Percentiles rank a stretch among this genome's conserved stretches.
phyloP scores from a whole-genome alignment of 2,888 invertebrate species.

The Diogma glabrata region DNA sequence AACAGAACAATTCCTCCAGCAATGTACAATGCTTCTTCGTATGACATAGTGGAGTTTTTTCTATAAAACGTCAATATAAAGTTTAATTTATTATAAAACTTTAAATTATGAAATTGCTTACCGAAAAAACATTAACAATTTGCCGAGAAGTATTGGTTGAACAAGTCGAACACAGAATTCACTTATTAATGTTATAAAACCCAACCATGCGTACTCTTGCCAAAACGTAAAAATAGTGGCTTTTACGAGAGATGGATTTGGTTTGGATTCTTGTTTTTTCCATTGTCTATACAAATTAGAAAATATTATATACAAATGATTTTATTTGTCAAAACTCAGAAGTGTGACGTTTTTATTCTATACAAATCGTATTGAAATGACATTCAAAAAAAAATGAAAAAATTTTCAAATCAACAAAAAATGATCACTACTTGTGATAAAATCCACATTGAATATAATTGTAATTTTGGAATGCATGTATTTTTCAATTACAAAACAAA shows the following conservation, averaged over 20 bases:
- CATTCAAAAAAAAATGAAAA: too few species aligned
- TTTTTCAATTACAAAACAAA: too few species aligned
- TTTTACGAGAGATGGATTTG: conserved; percentile 18
- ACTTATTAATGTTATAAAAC: conserved; percentile 16
- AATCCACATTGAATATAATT: too few species aligned
- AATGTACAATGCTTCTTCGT: conserved; percentile 45
- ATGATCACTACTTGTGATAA: too few species aligned
- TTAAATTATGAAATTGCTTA: conserved; percentile 9
- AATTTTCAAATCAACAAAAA: too few species aligned
- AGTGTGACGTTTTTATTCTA: too few species aligned
- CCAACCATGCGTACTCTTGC: conserved; percentile 18
- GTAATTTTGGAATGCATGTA: too few species aligned
- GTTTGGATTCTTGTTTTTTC: conserved; percentile 15
- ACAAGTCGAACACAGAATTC: conserved; percentile 19
- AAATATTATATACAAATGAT: too few species aligned
- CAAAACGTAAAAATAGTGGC: conserved; percentile 20
- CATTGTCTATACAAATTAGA: conserved; percentile 20
- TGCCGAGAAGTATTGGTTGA: conserved; percentile 20
- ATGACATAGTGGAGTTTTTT: conserved; percentile 34
- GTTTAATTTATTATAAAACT: not conserved
- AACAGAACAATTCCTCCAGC: conserved; percentile 36
- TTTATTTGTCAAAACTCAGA: too few species aligned
- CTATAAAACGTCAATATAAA: conserved; percentile 26
- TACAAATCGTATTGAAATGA: too few species aligned
- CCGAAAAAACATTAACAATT: conserved; percentile 19